Base-by-base conservation (phyloP, 53 echinoderm and acorn worm species). In the Zoroaster sp. region DNA sequence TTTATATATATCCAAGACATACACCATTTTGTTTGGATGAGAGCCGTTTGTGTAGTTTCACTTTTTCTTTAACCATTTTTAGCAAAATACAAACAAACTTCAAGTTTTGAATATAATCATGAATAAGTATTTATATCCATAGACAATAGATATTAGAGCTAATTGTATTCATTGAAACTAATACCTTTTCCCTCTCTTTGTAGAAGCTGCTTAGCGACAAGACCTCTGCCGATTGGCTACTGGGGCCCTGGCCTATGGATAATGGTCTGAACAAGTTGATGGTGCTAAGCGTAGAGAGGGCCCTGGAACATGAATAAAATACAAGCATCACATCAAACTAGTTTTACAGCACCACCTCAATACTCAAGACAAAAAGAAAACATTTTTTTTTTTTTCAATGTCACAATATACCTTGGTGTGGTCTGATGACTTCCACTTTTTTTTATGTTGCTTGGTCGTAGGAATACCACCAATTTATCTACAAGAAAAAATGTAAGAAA, bases 401-500 rank as follows among this genome's bases (percentile, higher is more conserved):
- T 59, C 28, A 28, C 9, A 23, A 35, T 86, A 55, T 87, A 98
- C 98, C 86, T 95, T 87, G 98, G 98, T 53, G 94, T 98, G 20
- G 87, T 68, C 49, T 94, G 94, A 43, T 90, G 88, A 23, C 83
- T 79, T 18, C 93, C 72, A 15, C 74, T 87, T 83, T 94, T 95
- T 70, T 91, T 98, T 13, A 94, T 63, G 12, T 67, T 87, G 28
- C 89, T 79, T 23, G 93, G 91, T 47, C 96, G 91, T 30, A 93
- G 91, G 66, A 98, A 98, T 42, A 94, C 92, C 31, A 98, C 65
- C 78, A 98, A 73, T 83, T 98, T 98, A 69, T 95, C 98, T 98
- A 86, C 11, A 83, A 87, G 15, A 8, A 53, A 43, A 21, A n/a
- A 35, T n/a, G n/a, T n/a, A 52, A 23, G 20, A 59, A 46, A 41